Base-by-base conservation (phyloP, 2,888 invertebrate species). In the Pimpla rufipes region DNA sequence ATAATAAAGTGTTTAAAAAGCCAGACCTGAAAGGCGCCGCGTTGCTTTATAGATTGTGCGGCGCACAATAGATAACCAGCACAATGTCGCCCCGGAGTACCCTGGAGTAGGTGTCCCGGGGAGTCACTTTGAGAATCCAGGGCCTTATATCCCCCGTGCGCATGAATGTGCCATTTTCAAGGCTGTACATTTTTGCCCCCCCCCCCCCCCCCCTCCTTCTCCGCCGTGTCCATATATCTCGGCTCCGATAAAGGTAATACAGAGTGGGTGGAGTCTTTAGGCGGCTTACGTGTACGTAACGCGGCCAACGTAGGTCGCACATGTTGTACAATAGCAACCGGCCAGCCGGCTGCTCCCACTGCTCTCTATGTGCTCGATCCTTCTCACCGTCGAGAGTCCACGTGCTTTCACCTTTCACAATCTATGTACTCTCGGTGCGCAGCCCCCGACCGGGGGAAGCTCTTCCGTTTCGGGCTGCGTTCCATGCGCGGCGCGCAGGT, bases 81-180 rank as follows among this genome's bases (percentile, higher is more conserved):
- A 79, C 45, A 55, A 71, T 47, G 73, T 16, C 42, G 57, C 37
- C 10, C 18, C 21, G 57, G 42, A 29, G 29, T 29, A 29, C n/a
- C n/a, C n/a, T n/a, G 67, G 52, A 35, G 29, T 6, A 57, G 37
- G 18, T 42, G n/a, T n/a, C n/a, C n/a, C n/a, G 45, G 55, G 73
- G 62, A 52, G 8, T 52, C 10, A n/a, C 37, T 47, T 52, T 21
- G 74, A 77, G 52, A 75, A 71, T 47, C 29, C 3, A 55, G 45
- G 74, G 62, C 67, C 73, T 68, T 68, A 74, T 67, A 5, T 29
- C 2, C 5, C 29, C 74, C 75, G 47, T 52, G 57, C 59, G 71
- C 57, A 55, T 81, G 85, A 89, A 87, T 85, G 86, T 82, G 86
- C 85, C 86, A 88, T 89, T 88, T 87, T 85, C 89, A 81, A 73